These are phyloP conservation scores for Dipodomys ordii DNA, from an alignment of 2,113 vertebrate species.

Conservation along the genomic window DNA sequence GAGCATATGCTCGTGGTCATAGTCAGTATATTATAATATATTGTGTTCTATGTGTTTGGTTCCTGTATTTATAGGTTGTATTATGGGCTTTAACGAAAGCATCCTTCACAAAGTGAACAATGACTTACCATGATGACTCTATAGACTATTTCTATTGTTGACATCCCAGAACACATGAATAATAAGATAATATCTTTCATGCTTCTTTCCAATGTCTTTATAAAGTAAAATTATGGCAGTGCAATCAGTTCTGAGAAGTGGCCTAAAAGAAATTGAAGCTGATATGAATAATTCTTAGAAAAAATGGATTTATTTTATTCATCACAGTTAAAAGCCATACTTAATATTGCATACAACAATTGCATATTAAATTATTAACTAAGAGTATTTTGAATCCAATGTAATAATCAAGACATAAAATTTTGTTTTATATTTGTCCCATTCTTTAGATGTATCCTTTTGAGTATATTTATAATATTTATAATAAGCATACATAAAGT, in stretches of 20 bases:
- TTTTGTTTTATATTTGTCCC: background rate
- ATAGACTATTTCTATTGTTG: background rate
- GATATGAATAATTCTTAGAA: background rate
- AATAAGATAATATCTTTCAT: conserved; percentile 2
- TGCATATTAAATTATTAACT: background rate
- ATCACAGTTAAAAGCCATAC: background rate
- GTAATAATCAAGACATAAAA: background rate
- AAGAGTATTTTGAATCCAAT: background rate
- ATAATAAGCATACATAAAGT: conserved; percentile 16
- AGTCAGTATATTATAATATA: background rate
- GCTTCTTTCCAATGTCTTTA: background rate
- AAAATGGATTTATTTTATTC: background rate
- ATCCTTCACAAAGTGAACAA: conserved; percentile 10
- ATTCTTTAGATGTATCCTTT: background rate
- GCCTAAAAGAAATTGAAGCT: background rate
- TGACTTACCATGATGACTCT: background rate
- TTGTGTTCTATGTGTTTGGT: background rate
- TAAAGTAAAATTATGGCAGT: background rate
- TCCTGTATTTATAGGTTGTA: background rate
- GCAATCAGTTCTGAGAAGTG: background rate
- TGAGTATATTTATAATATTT: background rate
- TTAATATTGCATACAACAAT: background rate
- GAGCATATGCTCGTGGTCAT: background rate
- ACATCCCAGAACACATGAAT: background rate
- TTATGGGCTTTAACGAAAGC: background rate